Base-by-base conservation (phyloP, 2,797 vertebrate species). In the Epinephelus coioides region DNA sequence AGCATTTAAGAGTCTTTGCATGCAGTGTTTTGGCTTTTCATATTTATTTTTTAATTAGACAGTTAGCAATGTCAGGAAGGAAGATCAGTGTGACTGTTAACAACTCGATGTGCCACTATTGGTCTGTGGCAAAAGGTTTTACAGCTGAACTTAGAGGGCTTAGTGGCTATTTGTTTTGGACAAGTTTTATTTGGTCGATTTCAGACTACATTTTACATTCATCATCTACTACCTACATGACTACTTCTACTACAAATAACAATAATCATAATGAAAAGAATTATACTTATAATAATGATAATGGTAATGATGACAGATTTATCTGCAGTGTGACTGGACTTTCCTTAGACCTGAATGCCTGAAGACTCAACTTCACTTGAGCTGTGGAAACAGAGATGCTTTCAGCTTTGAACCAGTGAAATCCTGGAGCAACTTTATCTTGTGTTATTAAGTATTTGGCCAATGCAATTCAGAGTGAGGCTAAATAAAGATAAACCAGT, bases 41-140 rank as follows among this genome's bases (percentile, higher is more conserved):
- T 30, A 30, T 6, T 43, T 51, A 2, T 11, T 10, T 71, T 82
- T 67, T 66, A n/a, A 73, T 54, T 19, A 40, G 55, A 21, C 56
- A 46, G 50, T 73, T 82, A 66, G 68, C 2, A 62, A 21, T 23
- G 43, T 76, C 79, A 56, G 67, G 67, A 78, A 54, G 55, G 34
- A 78, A 59, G 30, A 62, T 62, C 54, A 77, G 64, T 43, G 75
- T 63, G 77, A 68, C 15, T 77, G 50, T 66, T 65, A 19, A 17
- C 60, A 60, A 8, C 59, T 63, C 34, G 19, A 0, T 66, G 13
- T 82, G 65, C 15, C 40, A 61, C 60, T 43, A 43, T 13, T 61
- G 27, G 62, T 81, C 27, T 44, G 51, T 27, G 56, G 64, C 47
- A 64, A 73, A 76, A 69, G 46, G n/a, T 55, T 77, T 76, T 27